phyloP scores from a whole-genome alignment of 2,888 invertebrate genomes.

The Nysson spinosus region DNA sequence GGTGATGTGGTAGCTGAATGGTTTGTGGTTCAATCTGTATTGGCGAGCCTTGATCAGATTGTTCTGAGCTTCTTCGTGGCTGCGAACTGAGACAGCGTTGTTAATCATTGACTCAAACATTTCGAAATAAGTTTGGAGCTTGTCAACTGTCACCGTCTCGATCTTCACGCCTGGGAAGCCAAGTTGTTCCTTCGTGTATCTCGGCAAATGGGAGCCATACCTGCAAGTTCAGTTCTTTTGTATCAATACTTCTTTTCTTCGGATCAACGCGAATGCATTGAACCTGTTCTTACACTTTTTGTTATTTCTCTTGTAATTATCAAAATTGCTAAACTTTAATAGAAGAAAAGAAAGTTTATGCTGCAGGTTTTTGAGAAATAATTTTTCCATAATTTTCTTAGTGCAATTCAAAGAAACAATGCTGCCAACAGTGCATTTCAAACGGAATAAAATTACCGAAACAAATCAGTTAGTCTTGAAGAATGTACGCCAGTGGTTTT shows the following conservation, averaged over 20 bases:
- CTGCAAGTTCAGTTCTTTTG: constrained; percentile 32
- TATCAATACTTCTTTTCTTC: neutral
- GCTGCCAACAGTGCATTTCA: too few relatives aligned
- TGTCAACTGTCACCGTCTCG: constrained; percentile 82
- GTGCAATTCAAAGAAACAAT: too few relatives aligned
- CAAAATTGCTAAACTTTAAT: too few relatives aligned
- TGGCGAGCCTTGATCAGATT: constrained; percentile 82
- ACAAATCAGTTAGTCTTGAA: too few relatives aligned
- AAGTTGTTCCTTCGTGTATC: constrained; percentile 81
- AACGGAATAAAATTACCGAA: too few relatives aligned
- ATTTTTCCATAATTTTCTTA: too few relatives aligned
- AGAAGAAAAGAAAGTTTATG: too few relatives aligned
- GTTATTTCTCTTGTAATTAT: too few relatives aligned
- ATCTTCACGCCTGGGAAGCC: constrained; percentile 81
- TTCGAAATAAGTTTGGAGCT: constrained; percentile 84
- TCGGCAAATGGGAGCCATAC: constrained; percentile 80
- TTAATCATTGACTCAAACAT: constrained; percentile 81
- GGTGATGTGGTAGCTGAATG: constrained; percentile 81
- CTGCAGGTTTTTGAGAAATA: too few relatives aligned
- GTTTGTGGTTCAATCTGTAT: constrained; percentile 84
- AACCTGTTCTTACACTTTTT: too few relatives aligned
- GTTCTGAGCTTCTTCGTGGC: constrained; percentile 77
- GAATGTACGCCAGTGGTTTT: too few relatives aligned
- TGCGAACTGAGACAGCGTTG: constrained; percentile 78
- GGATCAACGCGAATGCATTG: too few relatives aligned